Conservation (phyloP, 2,797 vertebrate species). For the Manis crassicaudata region DNA sequence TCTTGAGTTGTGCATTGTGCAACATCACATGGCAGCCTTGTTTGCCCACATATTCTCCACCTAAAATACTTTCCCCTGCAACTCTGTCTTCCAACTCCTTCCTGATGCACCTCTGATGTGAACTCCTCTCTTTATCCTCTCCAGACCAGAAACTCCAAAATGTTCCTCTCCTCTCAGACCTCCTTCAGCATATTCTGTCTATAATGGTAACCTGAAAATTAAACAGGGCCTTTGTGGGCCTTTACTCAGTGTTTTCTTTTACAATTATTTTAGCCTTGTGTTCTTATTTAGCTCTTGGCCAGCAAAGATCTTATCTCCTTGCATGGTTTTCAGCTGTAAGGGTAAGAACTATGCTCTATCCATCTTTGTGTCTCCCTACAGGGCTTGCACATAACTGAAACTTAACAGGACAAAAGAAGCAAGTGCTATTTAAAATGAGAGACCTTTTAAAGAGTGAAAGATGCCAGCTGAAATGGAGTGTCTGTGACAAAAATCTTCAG, state of each 20-base stretch:
- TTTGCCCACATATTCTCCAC: not conserved
- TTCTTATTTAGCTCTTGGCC: slow-evolving; percentile 26
- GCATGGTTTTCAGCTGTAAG: slow-evolving; percentile 40
- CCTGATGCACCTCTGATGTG: slow-evolving; percentile 34
- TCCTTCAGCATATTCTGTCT: slow-evolving; percentile 5
- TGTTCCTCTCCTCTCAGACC: not conserved
- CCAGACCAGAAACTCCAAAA: not conserved
- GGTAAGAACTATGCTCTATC: slow-evolving; percentile 8
- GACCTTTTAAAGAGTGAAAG: slow-evolving; percentile 56
- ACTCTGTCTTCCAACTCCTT: not conserved
- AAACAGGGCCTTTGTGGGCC: not conserved
- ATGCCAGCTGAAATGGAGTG: slow-evolving; percentile 57
- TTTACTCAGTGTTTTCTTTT: slow-evolving; percentile 40
- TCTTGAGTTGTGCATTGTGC: not conserved
- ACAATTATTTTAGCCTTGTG: slow-evolving; percentile 13
- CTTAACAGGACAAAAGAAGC: slow-evolving; percentile 47
- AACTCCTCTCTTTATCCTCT: not conserved
- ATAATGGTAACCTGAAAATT: slow-evolving; percentile 37
- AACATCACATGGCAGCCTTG: not conserved
- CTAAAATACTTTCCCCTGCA: slow-evolving; percentile 12
- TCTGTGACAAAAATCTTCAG: slow-evolving; percentile 69
- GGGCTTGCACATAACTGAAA: slow-evolving; percentile 44
- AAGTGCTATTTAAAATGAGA: slow-evolving; percentile 62
- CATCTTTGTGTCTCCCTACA: slow-evolving; percentile 49
- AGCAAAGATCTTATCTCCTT: slow-evolving; percentile 18